Conservation (phyloP, 2,113 vertebrate species). For the Orcinus orca region DNA sequence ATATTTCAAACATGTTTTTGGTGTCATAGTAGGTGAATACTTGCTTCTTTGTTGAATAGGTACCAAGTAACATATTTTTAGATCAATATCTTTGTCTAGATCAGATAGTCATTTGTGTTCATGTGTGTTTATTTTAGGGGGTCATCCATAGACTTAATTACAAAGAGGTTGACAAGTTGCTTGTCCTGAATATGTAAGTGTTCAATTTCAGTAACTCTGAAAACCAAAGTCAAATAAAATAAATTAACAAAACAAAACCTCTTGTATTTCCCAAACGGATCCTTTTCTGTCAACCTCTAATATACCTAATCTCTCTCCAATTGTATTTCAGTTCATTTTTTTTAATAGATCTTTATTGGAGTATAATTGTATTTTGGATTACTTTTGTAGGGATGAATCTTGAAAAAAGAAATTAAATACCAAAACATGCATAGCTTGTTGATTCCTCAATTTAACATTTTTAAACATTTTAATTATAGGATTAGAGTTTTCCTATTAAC, state of each 20-base stretch:
- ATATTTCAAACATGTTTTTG: not conserved
- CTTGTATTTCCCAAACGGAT: not conserved
- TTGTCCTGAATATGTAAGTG: not conserved
- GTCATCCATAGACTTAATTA: not conserved
- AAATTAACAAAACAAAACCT: not conserved
- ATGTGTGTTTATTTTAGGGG: not conserved
- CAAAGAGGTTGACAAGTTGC: not conserved
- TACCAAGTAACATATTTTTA: not conserved
- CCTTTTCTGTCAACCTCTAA: not conserved
- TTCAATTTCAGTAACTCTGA: not conserved
- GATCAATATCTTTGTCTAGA: not conserved
- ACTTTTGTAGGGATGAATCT: not conserved
- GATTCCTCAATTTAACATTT: constrained; percentile 24
- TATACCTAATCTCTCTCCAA: not conserved
- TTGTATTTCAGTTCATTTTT: not conserved
- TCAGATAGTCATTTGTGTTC: not conserved
- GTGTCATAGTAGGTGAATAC: not conserved
- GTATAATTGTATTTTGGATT: not conserved
- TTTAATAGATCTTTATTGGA: too few relatives aligned
- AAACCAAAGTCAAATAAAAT: not conserved
- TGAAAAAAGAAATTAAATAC: constrained; percentile 31
- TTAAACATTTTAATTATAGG: constrained; percentile 51
- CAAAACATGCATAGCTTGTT: not conserved
- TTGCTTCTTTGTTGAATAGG: not conserved
- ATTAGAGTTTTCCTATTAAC: constrained; percentile 7